Evolutionary conservation across 2,113 vertebrate genomes (phyloP).

Genomic region (Pituophis catenifer): DNA sequence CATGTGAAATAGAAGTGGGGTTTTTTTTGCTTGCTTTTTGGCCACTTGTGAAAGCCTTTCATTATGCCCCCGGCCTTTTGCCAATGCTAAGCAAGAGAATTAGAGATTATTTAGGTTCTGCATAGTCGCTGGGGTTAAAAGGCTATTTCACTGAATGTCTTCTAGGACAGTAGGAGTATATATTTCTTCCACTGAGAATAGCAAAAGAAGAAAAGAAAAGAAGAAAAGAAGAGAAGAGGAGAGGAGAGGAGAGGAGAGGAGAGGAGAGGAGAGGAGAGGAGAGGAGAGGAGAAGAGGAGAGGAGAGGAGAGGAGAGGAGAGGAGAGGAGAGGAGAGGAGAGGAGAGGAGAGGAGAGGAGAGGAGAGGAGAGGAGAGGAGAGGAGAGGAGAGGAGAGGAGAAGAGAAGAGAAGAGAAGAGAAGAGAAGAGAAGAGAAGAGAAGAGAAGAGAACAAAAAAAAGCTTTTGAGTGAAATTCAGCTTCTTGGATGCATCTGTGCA

Average conservation of each 20-base stretch:
- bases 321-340: no score
- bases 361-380: no score
- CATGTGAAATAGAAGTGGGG: slow-evolving; percentile 27
- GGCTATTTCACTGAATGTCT: not conserved
- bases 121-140: not conserved
- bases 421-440: not conserved
- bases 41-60: not conserved
- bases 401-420: no score
- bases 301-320: no score
- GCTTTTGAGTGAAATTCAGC: not conserved
- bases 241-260: no score
- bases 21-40: not conserved
- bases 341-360: no score
- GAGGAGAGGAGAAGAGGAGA: not conserved
- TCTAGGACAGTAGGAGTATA: not conserved
- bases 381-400: not conserved
- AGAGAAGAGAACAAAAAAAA: not conserved
- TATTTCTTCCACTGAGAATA: not conserved
- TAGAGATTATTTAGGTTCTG: not conserved
- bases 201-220: not conserved
- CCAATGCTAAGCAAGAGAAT: not conserved
- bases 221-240: not conserved
- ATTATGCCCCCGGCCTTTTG: not conserved
- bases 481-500: not conserved
- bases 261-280: no score